Conservation (phyloP, 2,797 vertebrate genomes). For the Hemitrygon akajei region DNA sequence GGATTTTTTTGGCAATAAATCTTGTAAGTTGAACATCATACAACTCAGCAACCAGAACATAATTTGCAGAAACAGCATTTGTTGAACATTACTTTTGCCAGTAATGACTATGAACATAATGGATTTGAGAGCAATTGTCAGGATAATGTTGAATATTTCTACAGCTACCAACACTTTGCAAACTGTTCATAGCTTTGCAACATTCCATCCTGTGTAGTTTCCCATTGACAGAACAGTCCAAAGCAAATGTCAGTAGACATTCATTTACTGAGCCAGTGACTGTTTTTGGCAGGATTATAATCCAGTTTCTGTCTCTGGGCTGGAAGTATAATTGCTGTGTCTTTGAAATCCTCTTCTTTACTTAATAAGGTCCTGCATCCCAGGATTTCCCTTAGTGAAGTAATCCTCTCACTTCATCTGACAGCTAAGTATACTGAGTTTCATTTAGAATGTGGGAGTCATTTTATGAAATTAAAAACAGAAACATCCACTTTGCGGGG, state of each 20-base stretch:
- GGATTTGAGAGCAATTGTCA: background rate
- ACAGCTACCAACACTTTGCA: slow-evolving; percentile 2
- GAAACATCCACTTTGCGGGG: background rate
- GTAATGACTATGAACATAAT: background rate
- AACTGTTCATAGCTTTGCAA: background rate
- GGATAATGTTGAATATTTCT: slow-evolving; percentile 5
- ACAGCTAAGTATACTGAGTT: slow-evolving; percentile 19
- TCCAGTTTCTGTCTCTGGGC: background rate
- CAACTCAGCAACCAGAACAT: slow-evolving; percentile 16
- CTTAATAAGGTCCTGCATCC: no score
- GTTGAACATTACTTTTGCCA: background rate
- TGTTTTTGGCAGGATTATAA: background rate
- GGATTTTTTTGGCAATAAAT: slow-evolving; percentile 1
- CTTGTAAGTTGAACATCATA: background rate
- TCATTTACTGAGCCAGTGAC: background rate
- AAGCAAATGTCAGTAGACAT: background rate
- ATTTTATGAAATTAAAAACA: slow-evolving; percentile 10
- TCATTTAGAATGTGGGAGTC: background rate
- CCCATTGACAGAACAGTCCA: background rate
- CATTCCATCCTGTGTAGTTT: background rate
- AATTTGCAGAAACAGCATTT: background rate
- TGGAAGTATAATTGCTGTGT: background rate
- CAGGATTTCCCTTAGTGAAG: background rate
- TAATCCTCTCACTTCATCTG: slow-evolving; percentile 28
- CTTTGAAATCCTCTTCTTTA: background rate